A percentile compares a stretch with the other conserved stretches of the same genome.
These are phyloP conservation scores for Arbacia lixula DNA, from an alignment of 53 echinoderm and acorn worm species.

Conservation along the genomic window DNA sequence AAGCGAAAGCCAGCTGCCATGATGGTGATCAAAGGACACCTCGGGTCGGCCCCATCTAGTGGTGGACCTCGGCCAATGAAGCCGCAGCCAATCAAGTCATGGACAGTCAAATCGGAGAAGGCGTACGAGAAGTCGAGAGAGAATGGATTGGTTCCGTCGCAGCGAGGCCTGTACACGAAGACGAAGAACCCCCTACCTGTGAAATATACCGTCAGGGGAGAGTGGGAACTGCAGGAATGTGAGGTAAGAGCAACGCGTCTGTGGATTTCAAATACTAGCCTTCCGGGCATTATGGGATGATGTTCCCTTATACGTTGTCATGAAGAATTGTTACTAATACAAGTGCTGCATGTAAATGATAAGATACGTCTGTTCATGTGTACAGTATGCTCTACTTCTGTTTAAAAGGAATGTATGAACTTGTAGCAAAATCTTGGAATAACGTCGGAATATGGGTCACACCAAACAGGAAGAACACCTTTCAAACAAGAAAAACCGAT, in stretches of 20 bases:
- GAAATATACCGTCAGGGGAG: constrained; percentile 89
- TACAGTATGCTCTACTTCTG: no score
- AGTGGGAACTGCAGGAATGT: constrained; percentile 92
- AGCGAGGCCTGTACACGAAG: constrained; percentile 76
- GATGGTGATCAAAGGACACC: constrained; percentile 57
- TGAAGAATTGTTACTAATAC: no score
- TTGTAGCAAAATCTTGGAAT: no score
- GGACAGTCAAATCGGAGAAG: constrained; percentile 92
- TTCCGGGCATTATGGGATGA: no score
- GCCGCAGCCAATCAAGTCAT: constrained; percentile 94
- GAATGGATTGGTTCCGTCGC: constrained; percentile 86
- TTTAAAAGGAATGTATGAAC: no score
- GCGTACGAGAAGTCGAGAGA: constrained; percentile 73
- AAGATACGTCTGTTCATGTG: no score
- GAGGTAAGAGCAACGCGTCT: constrained; percentile 91
- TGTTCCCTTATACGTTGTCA: no score
- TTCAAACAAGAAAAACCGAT: no score
- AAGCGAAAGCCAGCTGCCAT: constrained; percentile 36
- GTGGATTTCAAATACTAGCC: no score
- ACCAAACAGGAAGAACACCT: no score
- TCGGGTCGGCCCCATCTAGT: constrained; percentile 31
- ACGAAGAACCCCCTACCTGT: constrained; percentile 75
- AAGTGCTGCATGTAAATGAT: no score
- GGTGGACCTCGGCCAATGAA: constrained; percentile 19
- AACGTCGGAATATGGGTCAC: no score